Base-by-base conservation (phyloP, 1,140 invertebrate genomes). In the Belonocnema kinseyi region DNA sequence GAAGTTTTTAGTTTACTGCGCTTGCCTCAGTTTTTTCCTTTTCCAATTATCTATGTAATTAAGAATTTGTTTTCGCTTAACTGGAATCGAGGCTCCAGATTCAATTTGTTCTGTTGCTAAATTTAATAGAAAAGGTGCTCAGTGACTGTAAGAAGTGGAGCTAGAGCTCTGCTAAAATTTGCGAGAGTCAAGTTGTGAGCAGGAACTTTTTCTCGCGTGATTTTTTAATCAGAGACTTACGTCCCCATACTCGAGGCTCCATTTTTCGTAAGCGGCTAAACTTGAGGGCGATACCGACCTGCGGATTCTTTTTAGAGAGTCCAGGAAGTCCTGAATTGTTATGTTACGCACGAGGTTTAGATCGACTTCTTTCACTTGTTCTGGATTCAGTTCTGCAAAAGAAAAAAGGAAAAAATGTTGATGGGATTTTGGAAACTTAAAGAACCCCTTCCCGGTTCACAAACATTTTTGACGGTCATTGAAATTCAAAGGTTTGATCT, bases 171-270 rank as follows among this genome's bases (percentile, higher is more conserved):
- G 26, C 40, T 26, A 40, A 40, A n/a, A 66, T 40, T 40, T 26
- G 61, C 61, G 61, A 66, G 61, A 66, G 16, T 66, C 26, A 14
- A 66, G 61, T 66, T 66, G 33, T 66, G 61, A 66, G 61, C 61
- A 66, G 46, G 72, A 79, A 79, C 53, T 72, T 75, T 74, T 70
- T 13, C 61, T 74, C 56, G 82, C 80, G 77, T 75, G 14, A 58
- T 79, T 66, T 77, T 79, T 84, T 53, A 79, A 89, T 91, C 92
- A 96, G 81, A 95, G 90, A 82, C 95, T 96, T 50, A 97, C 93
- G 85, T 98, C 98, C 17, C 98, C 98, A 91, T 96, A 99, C 81
- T 97, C 96, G 80, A 95, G 93, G 84, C 98, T 98, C 98, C 98
- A 99, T 88, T 97, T 97, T 89, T 97, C 96, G 89, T 98, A 99